A percentile compares a stretch with the other conserved stretches of the same genome.
These are phyloP conservation scores for Argyrosomus regius DNA, from an alignment of 2,797 vertebrate species.

Conservation along the genomic window DNA sequence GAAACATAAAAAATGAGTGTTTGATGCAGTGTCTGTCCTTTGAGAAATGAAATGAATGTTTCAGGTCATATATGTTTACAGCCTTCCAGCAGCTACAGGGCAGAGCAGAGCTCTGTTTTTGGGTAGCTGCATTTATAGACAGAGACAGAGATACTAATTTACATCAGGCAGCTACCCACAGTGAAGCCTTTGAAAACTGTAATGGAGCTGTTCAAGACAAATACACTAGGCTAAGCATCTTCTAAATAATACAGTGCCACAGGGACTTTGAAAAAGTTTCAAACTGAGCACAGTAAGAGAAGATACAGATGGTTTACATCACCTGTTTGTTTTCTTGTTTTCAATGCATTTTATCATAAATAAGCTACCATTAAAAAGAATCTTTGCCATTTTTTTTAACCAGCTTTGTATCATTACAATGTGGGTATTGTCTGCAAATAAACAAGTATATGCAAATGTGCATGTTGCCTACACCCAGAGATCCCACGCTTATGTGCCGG, in stretches of 20 bases:
- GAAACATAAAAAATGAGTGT: not conserved
- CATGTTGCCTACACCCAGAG: no score
- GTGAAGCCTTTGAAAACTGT: constrained; percentile 41
- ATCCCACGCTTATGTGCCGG: no score
- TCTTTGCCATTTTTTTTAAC: no score
- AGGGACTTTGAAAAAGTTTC: not conserved
- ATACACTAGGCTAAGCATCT: constrained; percentile 33
- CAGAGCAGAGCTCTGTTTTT: constrained; percentile 13
- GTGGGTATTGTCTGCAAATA: no score
- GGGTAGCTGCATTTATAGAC: constrained; percentile 51
- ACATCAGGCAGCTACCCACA: constrained; percentile 38
- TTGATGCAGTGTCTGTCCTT: not conserved
- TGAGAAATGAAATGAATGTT: not conserved
- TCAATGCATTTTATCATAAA: not conserved
- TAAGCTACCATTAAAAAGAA: not conserved
- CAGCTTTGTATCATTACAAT: no score
- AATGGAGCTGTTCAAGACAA: constrained; percentile 52
- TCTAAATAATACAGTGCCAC: not conserved
- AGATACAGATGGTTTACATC: not conserved
- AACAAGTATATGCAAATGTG: no score
- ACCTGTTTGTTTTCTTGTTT: not conserved
- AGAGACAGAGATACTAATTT: constrained; percentile 49
- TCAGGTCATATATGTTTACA: constrained; percentile 28
- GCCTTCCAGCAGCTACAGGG: constrained; percentile 38
- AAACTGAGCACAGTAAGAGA: not conserved